Base-by-base conservation (phyloP, 2,888 invertebrate genomes). In the Agriopis marginaria region DNA sequence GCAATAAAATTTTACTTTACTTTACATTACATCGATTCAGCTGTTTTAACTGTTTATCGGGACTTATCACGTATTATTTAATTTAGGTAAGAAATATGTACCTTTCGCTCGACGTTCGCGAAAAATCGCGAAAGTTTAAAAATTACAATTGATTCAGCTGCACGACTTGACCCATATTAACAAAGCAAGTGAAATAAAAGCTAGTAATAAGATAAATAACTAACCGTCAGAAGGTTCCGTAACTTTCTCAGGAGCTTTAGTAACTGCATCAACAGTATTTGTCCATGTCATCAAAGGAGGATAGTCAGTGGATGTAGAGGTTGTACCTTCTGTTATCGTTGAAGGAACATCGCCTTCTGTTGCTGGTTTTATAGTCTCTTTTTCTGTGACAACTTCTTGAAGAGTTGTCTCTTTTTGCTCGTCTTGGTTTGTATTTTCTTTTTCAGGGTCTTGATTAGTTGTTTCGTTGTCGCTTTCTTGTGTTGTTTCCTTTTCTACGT, bases 201-300 rank as follows among this genome's bases (percentile, higher is more conserved):
- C 32, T 32, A 3, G 12, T 10, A 53, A 53, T 11, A 51, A 51
- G 8, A 40, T 39, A 23, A 40, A 44, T 32, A 11, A 83, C 87
- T 86, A 67, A 91, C 91, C 90, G 72, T 89, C 88, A 72, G 81
- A 60, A 12, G 81, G 62, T 50, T 86, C 87, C 1, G 89, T 89
- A 8, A 73, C 71, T 42, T 81, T 83, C 45, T 88, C 87, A 1
- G 91, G 86, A 0, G 82, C 75, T 71, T 88, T 89, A 0, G 89
- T 86, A 0, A 74, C 82, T 17, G 83, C 76, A 55, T 93, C 94
- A 11, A 94, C 86, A 0, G 81, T 78, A 44, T 89, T 89, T 17
- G 95, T 94, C 95, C 95, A 95, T 5, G 95, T 95, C 4, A 95
- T 94, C 0, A 95, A 83, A 6, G 89, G 86, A 7, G 88, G 88